Evolutionary conservation across 2,113 vertebrate genomes (phyloP).

Genomic region (Chrysemys picta): DNA sequence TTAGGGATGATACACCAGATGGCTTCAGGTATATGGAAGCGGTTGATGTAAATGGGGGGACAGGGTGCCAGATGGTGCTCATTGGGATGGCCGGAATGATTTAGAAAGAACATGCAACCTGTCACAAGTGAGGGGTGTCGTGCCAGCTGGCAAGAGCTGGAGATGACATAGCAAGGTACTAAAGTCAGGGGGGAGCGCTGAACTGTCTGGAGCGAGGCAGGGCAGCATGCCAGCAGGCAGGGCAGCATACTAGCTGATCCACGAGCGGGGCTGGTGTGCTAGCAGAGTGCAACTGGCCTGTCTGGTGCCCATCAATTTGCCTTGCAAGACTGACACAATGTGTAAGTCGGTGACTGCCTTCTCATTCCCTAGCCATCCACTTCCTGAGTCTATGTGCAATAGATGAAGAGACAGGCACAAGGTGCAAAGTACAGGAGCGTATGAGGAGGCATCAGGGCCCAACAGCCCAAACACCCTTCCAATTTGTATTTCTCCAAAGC

Average conservation of each 20-base stretch:
- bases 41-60: neutral
- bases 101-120: constrained; percentile 23
- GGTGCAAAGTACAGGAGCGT: neutral
- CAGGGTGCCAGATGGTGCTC: constrained; percentile 21
- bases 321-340: neutral
- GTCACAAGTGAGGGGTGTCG: constrained; percentile 6
- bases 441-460: neutral
- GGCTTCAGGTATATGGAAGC: neutral
- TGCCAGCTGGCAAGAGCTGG: constrained; percentile 51
- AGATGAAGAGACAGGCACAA: neutral
- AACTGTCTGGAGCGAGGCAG: neutral
- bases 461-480: neutral
- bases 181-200: neutral
- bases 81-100: neutral
- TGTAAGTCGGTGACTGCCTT: neutral
- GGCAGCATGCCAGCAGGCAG: neutral
- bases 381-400: neutral
- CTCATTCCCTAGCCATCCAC: neutral
- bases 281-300: neutral
- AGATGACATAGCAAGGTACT: neutral
- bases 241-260: neutral
- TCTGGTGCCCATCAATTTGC: neutral
- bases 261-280: neutral
- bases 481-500: neutral
- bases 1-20: constrained; percentile 1